A percentile compares a stretch with the other conserved stretches of the same genome.
phyloP scores from a whole-genome alignment of 1,140 invertebrate genomes.

The Brachionus koreanus region DNA sequence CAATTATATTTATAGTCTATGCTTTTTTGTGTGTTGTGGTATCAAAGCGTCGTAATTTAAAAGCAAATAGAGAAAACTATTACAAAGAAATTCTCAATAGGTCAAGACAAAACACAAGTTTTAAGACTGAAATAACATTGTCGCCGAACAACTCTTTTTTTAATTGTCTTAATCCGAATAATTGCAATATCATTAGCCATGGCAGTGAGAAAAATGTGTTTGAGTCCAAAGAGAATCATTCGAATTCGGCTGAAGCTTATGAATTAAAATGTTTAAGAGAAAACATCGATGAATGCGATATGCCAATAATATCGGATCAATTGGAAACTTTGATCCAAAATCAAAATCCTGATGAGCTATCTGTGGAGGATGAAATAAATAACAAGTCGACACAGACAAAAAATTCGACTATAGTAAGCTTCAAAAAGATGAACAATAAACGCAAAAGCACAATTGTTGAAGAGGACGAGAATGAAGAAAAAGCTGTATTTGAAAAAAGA shows the following conservation, averaged over 20 bases:
- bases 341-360: neutral
- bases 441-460: neutral
- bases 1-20: constrained; percentile 36
- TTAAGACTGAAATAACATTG: neutral
- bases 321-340: neutral
- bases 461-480: neutral
- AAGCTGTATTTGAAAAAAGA: neutral
- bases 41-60: constrained; percentile 11
- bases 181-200: neutral
- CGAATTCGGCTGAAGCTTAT: neutral
- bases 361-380: neutral
- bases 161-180: neutral
- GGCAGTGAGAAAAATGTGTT: neutral
- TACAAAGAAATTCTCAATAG: constrained; percentile 25
- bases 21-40: constrained; percentile 21
- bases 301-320: neutral
- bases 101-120: constrained; percentile 5
- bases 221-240: neutral
- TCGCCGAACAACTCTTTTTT: constrained; percentile 23
- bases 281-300: neutral
- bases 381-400: constrained; percentile 27
- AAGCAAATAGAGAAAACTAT: constrained; percentile 23
- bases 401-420: neutral
- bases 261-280: neutral
- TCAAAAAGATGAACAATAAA: neutral